These are phyloP conservation scores for Azorinus chamasolen DNA, from an alignment of 2,888 invertebrate genomes.

Conservation along the genomic window DNA sequence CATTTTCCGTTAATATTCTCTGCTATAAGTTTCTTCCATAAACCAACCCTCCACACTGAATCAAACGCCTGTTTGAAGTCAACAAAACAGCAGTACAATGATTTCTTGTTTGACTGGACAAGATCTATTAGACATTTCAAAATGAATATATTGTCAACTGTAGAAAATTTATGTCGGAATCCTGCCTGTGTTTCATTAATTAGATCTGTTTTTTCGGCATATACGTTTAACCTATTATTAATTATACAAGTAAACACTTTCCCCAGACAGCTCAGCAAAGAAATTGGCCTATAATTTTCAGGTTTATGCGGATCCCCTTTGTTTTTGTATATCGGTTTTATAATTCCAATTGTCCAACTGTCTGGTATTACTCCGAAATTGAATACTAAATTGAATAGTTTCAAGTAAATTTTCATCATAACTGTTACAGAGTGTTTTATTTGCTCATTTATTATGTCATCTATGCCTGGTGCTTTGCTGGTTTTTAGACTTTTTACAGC, in stretches of 20 bases:
- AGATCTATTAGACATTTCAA: conserved; percentile 19
- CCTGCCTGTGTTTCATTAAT: conserved; percentile 14
- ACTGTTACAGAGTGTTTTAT: conserved; percentile 9
- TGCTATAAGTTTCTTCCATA: conserved; percentile 17
- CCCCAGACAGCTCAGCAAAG: conserved; percentile 25
- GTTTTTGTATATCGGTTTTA: conserved; percentile 30
- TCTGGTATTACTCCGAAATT: conserved; percentile 15
- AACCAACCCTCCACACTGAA: conserved; percentile 9
- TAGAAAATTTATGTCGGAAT: conserved; percentile 14
- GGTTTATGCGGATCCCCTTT: conserved; percentile 12
- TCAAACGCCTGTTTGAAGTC: conserved; percentile 5
- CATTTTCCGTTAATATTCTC: conserved; percentile 22
- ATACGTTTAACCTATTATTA: conserved; percentile 16
- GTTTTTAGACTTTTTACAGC: conserved; percentile 9
- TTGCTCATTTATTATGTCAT: conserved; percentile 17
- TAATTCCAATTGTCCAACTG: conserved; percentile 22
- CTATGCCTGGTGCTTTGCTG: conserved; percentile 14
- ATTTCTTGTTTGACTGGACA: conserved; percentile 9
- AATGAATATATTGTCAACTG: conserved; percentile 19
- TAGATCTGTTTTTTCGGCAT: conserved; percentile 1
- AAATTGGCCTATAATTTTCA: conserved; percentile 30
- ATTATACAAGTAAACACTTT: conserved; percentile 35
- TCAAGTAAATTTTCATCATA: conserved; percentile 10
- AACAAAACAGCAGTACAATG: conserved; percentile 9
- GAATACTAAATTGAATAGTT: conserved; percentile 22